Percentiles rank a stretch among this genome's conserved stretches.
phyloP scores from a whole-genome alignment of 2,888 invertebrate species.

The Acheta domesticus region DNA sequence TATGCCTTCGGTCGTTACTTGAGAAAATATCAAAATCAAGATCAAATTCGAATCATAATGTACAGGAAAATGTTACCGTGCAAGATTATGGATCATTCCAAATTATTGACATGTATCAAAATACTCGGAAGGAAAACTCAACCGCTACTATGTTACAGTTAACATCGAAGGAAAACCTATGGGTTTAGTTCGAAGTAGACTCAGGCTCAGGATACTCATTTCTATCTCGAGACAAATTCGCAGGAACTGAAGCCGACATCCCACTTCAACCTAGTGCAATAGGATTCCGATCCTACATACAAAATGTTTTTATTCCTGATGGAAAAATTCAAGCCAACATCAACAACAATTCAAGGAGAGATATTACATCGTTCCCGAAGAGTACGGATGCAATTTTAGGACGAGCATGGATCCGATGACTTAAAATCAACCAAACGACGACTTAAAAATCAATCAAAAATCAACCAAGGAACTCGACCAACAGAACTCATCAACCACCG shows the following conservation, averaged over 20 bases:
- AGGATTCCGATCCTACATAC: too few relatives aligned
- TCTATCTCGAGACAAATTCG: background rate
- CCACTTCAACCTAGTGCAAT: too few relatives aligned
- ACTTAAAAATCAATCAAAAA: too few relatives aligned
- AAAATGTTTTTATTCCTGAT: background rate
- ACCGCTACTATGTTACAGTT: background rate
- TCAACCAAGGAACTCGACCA: background rate
- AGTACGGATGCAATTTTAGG: conserved; percentile 12
- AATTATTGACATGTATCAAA: background rate
- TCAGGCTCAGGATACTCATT: background rate
- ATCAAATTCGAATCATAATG: background rate
- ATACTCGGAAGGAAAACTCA: background rate
- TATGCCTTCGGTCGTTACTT: background rate
- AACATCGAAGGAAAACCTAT: background rate
- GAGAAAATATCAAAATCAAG: background rate
- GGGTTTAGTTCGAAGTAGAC: background rate
- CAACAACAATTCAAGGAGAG: background rate
- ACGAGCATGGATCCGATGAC: background rate
- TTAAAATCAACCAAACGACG: background rate
- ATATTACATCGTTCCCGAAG: background rate
- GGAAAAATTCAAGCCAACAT: background rate
- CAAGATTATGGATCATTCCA: background rate
- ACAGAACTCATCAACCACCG: background rate
- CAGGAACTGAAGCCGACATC: too few relatives aligned
- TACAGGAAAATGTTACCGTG: background rate